Conservation (phyloP, 2,888 invertebrate genomes). For the Helleia helle region DNA sequence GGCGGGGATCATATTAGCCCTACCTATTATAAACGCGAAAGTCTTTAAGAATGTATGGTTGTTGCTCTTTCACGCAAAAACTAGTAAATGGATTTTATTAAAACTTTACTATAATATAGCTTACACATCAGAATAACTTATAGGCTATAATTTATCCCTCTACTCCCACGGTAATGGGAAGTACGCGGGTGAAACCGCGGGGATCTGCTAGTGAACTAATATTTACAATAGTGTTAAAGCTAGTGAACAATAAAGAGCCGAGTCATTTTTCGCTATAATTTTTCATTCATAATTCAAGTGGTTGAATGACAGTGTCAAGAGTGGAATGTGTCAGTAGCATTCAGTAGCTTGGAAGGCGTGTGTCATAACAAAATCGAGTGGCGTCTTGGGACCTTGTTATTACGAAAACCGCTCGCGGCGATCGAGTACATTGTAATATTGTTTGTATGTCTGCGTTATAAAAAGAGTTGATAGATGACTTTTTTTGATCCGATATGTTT, state of each 20-base stretch:
- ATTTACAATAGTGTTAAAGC: too few species aligned
- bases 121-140: too few species aligned
- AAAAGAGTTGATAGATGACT: constrained; percentile 6
- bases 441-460: constrained; percentile 6
- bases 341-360: constrained; percentile 45
- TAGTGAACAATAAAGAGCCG: constrained; percentile 26
- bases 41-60: too few species aligned
- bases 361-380: constrained; percentile 72
- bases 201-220: too few species aligned
- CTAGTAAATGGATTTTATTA: too few species aligned
- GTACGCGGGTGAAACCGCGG: too few species aligned
- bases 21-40: too few species aligned
- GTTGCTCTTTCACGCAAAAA: too few species aligned
- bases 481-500: constrained; percentile 16
- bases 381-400: constrained; percentile 55
- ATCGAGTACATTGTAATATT: constrained; percentile 20
- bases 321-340: constrained; percentile 30
- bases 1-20: too few species aligned
- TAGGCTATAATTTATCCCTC: too few species aligned
- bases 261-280: constrained; percentile 41
- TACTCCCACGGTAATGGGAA: too few species aligned
- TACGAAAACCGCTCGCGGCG: constrained; percentile 37
- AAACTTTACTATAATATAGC: too few species aligned
- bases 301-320: constrained; percentile 41
- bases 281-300: constrained; percentile 36